Conservation (phyloP, 2,113 vertebrate species). For the Todiramphus saurophagus region DNA sequence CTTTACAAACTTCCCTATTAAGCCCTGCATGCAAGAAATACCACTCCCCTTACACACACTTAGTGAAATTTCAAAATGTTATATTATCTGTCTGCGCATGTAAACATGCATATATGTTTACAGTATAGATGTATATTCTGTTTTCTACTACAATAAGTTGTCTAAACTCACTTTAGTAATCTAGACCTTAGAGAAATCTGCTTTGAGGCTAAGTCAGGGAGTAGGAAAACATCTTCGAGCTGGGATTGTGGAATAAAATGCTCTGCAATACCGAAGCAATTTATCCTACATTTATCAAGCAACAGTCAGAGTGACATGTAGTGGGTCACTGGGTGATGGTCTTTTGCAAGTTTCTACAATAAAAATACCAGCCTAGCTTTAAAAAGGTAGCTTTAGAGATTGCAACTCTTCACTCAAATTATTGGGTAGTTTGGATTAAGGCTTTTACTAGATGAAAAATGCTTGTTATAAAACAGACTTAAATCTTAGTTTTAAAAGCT, state of each 20-base stretch:
- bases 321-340: background rate
- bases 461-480: conserved; percentile 9
- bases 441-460: conserved; percentile 35
- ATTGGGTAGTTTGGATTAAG: conserved; percentile 7
- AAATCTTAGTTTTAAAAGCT: conserved; percentile 23
- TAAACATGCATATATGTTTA: background rate
- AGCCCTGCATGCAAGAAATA: background rate
- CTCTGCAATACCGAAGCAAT: background rate
- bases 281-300: background rate
- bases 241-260: background rate
- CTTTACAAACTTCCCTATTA: background rate
- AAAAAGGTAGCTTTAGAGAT: background rate
- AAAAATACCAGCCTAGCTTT: background rate
- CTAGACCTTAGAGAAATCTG: background rate
- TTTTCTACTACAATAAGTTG: background rate
- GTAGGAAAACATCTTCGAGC: background rate
- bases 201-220: background rate
- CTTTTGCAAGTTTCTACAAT: background rate
- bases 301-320: background rate
- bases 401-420: background rate
- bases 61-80: background rate
- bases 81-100: background rate
- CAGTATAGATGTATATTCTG: background rate
- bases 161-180: background rate
- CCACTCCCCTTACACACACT: background rate